phyloP scores from a whole-genome alignment of 2,888 invertebrate genomes.

The Acleris emargana region DNA sequence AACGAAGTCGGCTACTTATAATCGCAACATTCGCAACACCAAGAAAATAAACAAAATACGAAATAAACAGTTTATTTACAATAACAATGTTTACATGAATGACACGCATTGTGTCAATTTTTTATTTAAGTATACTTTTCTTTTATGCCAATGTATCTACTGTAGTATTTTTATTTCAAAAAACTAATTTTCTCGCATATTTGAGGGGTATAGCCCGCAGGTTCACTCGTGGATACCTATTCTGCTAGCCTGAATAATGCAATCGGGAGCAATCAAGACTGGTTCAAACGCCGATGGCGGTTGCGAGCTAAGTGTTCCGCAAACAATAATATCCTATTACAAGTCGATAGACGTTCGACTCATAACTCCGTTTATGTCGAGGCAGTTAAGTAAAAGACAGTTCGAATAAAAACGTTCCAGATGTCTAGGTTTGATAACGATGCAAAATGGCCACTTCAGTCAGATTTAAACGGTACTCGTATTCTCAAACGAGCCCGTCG shows the following conservation, averaged over 20 bases:
- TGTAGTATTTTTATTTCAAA: no score
- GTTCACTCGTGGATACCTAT: not conserved
- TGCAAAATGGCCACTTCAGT: conserved; percentile 21
- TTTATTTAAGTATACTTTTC: no score
- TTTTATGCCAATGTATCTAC: no score
- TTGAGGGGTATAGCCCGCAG: no score
- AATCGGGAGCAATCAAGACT: conserved; percentile 30
- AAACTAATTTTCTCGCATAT: no score
- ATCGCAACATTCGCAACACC: no score
- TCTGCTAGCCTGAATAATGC: conserved; percentile 30
- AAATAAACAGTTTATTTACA: no score
- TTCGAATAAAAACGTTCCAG: conserved; percentile 28
- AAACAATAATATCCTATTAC: conserved; percentile 64
- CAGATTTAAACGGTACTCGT: conserved; percentile 25
- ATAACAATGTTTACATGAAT: no score
- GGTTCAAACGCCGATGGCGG: conserved; percentile 30
- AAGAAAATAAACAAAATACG: no score
- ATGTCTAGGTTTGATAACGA: conserved; percentile 24
- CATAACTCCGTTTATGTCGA: conserved; percentile 12
- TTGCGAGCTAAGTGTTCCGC: conserved; percentile 49
- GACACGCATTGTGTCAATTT: no score
- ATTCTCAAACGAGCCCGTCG: conserved; percentile 18
- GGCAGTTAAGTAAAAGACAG: not conserved
- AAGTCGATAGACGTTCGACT: conserved; percentile 37
- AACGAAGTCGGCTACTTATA: no score